A percentile compares a stretch with the other conserved stretches of the same genome.
Conservation (phyloP, 2,113 vertebrate species). For the Theropithecus gelada region DNA sequence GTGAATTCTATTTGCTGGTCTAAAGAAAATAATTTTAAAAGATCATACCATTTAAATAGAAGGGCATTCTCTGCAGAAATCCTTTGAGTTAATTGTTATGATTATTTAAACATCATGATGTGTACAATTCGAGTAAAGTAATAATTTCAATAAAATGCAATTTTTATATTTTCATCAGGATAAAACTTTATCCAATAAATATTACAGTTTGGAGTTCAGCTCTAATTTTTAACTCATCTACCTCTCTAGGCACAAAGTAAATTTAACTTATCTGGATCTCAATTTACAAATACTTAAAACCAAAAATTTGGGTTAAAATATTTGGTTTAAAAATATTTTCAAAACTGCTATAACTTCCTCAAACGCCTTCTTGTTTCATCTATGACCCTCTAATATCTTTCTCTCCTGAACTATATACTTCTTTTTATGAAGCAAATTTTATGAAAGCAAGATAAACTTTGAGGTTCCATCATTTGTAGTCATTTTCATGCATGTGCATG, state of each 20-base stretch:
- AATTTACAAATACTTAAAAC: not conserved
- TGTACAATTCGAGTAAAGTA: not conserved
- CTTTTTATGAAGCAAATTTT: not conserved
- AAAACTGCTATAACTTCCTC: not conserved
- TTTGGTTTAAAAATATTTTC: not conserved
- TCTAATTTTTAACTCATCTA: not conserved
- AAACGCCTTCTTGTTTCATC: not conserved
- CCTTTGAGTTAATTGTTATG: not conserved
- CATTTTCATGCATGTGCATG: not conserved
- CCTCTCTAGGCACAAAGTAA: not conserved
- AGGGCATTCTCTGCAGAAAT: rapidly evolving
- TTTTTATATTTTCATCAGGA: not conserved
- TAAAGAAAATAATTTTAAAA: not conserved
- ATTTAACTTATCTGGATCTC: not conserved
- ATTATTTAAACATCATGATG: not conserved
- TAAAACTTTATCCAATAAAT: not conserved
- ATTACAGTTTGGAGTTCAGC: not conserved
- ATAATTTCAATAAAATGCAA: not conserved
- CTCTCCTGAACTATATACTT: not conserved
- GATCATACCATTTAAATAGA: not conserved
- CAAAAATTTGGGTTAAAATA: not conserved
- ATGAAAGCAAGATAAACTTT: not conserved
- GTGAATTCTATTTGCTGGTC: not conserved
- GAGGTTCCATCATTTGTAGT: not conserved
- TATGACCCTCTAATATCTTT: not conserved